Evolutionary conservation across 2,888 invertebrate species (phyloP).

Genomic region (Artemia sinica): DNA sequence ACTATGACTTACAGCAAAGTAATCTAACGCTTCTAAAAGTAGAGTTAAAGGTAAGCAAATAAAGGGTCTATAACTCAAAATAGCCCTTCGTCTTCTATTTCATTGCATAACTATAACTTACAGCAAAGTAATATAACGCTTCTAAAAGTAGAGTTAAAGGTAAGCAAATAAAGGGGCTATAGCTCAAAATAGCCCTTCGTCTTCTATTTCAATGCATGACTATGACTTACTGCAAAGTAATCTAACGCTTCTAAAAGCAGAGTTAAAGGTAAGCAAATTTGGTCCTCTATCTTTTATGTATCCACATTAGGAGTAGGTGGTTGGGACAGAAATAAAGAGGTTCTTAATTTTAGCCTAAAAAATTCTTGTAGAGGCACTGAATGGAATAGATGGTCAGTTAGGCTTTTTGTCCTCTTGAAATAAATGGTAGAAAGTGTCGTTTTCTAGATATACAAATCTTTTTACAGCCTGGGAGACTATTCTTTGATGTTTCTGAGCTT

Average conservation of each 20-base stretch:
- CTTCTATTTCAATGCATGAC: slow-evolving; percentile 23
- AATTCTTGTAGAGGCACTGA: no score
- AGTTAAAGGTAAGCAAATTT: slow-evolving; percentile 26
- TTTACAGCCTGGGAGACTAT: no score
- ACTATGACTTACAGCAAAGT: slow-evolving; percentile 28
- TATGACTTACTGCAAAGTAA: slow-evolving; percentile 28
- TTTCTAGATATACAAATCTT: no score
- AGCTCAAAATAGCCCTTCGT: slow-evolving; percentile 4
- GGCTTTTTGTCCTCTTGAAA: no score
- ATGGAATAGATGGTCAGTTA: no score
- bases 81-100: not conserved
- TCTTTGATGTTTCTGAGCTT: no score
- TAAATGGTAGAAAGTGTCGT: no score
- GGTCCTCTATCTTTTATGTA: no score
- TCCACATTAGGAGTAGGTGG: no score
- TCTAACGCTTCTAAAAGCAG: slow-evolving; percentile 27
- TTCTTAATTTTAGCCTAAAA: no score
- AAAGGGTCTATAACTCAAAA: not conserved
- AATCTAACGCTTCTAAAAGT: slow-evolving; percentile 27
- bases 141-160: slow-evolving; percentile 28
- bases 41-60: slow-evolving; percentile 26
- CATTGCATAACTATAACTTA: slow-evolving; percentile 26
- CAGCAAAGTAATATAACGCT: slow-evolving; percentile 28
- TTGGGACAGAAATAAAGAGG: no score
- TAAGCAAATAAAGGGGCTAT: slow-evolving; percentile 20